Base-by-base conservation (phyloP, 2,797 vertebrate species). In the Alectoris magna region DNA sequence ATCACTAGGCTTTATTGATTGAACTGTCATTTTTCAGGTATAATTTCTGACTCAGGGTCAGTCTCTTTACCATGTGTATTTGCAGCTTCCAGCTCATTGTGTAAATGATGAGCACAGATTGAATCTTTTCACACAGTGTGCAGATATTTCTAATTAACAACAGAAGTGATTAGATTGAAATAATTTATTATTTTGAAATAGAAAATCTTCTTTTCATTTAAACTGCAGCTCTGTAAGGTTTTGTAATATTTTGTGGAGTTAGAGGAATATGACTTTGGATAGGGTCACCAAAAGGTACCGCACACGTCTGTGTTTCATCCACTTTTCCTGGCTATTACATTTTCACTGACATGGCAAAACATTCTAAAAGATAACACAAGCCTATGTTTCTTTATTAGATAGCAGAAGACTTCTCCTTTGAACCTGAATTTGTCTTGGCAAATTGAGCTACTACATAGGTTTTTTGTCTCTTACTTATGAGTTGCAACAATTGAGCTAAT, bases 1-100 rank as follows among this genome's bases (percentile, higher is more conserved):
- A 36, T 91, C 87, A 72, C 89, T 91, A 89, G 21, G 15, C 15
- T 83, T 94, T 93, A 96, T 96, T 95, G 92, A 91, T 94, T 91
- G 26, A 59, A 36, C 82, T 93, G 94, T 93, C 84, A 63, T 95
- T 92, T 31, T 92, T 91, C 69, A 87, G 72, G 41, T 89, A 18
- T 89, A 87, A 83, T 96, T 69, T 93, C 75, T 89, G 84, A 77
- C 59, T 89, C 53, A 9, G 88, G 75, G 82, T 93, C 78, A 85
- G 24, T 74, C 44, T 91, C 69, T 88, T 79, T 77, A 80, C 34
- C 49, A 16, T 29, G 24, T 69, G 8, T 58, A 55, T 49, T 55
- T 80, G 44, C 14, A 27, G 34, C 72, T 89, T 94, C 66, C 46
- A 91, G 31, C 75, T 78, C 34, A 29, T 39, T 72, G 29, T 89